phyloP scores from a whole-genome alignment of 1,140 invertebrate species.

The Diploscapter pachys region DNA sequence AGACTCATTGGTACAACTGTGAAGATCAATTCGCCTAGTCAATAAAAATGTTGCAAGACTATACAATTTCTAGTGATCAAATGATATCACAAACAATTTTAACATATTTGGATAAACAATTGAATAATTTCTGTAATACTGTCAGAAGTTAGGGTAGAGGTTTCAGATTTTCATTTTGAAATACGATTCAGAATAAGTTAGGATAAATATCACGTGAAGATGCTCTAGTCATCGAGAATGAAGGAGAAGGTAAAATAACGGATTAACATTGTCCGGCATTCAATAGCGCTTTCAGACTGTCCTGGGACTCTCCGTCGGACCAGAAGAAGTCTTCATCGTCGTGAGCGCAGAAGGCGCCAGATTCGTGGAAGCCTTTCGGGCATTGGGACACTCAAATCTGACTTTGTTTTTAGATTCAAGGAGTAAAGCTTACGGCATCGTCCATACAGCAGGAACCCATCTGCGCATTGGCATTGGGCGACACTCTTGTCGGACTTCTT shows the following conservation, averaged over 20 bases:
- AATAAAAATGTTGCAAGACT: too few species aligned
- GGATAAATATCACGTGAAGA: background rate
- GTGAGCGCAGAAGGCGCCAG: conserved; percentile 48
- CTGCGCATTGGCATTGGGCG: conserved; percentile 48
- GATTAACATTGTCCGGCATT: conserved; percentile 47
- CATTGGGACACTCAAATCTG: conserved; percentile 47
- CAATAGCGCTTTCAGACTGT: conserved; percentile 44
- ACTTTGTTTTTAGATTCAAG: conserved; percentile 6
- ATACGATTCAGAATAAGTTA: background rate
- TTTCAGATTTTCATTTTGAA: too few species aligned
- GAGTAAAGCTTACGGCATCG: conserved; percentile 47
- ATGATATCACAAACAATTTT: too few species aligned
- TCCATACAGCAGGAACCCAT: conserved; percentile 52
- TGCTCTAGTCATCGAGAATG: too few species aligned
- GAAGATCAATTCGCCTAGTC: too few species aligned
- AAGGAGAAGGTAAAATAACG: background rate
- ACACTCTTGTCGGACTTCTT: conserved; percentile 46
- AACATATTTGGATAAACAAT: too few species aligned
- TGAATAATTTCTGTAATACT: too few species aligned
- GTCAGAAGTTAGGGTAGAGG: too few species aligned
- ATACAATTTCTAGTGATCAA: too few species aligned
- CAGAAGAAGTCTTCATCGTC: conserved; percentile 55
- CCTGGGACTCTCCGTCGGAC: conserved; percentile 44
- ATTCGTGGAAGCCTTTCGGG: conserved; percentile 50
- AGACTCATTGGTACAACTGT: too few species aligned